Base-by-base conservation (phyloP, 2,797 vertebrate species). In the Hipposideros larvatus region DNA sequence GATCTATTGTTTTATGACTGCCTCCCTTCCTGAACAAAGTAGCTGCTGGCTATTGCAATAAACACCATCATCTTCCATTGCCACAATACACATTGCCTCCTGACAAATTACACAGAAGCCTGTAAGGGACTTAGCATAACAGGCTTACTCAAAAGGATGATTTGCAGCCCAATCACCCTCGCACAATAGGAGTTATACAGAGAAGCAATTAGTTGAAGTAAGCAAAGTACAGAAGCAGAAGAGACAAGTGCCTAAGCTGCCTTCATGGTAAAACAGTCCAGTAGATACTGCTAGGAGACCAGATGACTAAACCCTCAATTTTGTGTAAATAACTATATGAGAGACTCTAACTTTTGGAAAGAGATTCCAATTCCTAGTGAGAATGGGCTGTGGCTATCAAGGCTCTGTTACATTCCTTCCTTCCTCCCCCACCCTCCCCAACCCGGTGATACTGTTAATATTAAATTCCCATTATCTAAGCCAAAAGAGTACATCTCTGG, bases 131-230 rank as follows among this genome's bases (percentile, higher is more conserved):
- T 68, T 87, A 70, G 78, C 90, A 86, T 86, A 91, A 95, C 37
- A 90, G 43, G 6, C 63, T 94, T 92, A 21, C 73, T 92, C 85
- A 71, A 57, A 95, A 96, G 91, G 86, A 37, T 94, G 95, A 92
- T 94, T 71, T 94, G 82, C 78, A 94, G 68, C 77, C 68, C 90
- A 83, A 75, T 89, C 68, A 51, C 57, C 55, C 74, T 87, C 53
- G 92, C 79, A 94, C 48, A 96, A 77, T 80, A 57, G 71, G 66
- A 94, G n/a, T 86, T 95, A 91, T 11, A 55, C 3, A 82, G 59
- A 92, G 19, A 96, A 94, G 68, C 73, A 84, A 94, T 96, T 96
- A 97, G 88, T 88, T 79, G 55, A 80, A 93, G 63, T 83, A 77
- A 93, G 70, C 48, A 97, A 92, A 87, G 86, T 78, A 71, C 5